A percentile compares a stretch with the other conserved stretches of the same genome.
phyloP scores from a whole-genome alignment of 2,113 vertebrate genomes.

The Corythoichthys haematopterus region DNA sequence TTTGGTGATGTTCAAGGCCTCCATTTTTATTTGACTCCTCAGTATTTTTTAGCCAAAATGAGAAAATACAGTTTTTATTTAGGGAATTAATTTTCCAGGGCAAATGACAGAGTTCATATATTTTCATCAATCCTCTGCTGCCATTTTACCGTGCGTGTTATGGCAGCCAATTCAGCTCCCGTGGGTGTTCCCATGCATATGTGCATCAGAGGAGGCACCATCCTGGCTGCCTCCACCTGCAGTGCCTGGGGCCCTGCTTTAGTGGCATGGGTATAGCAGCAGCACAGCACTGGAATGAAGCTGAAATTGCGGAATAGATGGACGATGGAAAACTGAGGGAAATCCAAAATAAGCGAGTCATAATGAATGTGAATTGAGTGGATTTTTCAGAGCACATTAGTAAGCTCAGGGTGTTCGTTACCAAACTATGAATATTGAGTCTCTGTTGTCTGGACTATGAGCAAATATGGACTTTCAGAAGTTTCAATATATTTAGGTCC shows the following conservation, averaged over 20 bases:
- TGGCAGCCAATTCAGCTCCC: constrained; percentile 40
- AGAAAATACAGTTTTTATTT: too few relatives aligned
- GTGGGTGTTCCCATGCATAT: constrained; percentile 26
- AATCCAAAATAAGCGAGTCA: constrained; percentile 17
- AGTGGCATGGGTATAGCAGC: constrained; percentile 27
- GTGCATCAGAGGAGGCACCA: constrained; percentile 36
- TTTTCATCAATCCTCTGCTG: constrained; percentile 26
- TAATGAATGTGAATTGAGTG: constrained; percentile 30
- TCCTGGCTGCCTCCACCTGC: constrained; percentile 59
- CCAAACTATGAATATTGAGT: constrained; percentile 41
- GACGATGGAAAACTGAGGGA: not conserved
- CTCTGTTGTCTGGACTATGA: constrained; percentile 30
- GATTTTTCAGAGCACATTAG: constrained; percentile 25
- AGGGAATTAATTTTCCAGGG: constrained; percentile 14
- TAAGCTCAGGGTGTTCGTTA: constrained; percentile 19
- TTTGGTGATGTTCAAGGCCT: too few relatives aligned
- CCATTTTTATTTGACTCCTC: too few relatives aligned
- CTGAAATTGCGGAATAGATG: constrained; percentile 1
- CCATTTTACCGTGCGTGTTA: constrained; percentile 34
- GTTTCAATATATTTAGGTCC: constrained; percentile 15
- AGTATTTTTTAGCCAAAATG: too few relatives aligned
- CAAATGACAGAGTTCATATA: constrained; percentile 1
- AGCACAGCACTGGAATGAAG: constrained; percentile 26
- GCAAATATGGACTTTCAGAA: constrained; percentile 22
- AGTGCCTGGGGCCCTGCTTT: constrained; percentile 41